Percentiles rank a stretch among this genome's conserved stretches.
phyloP scores from a whole-genome alignment of 2,797 vertebrate species.

The Lacerta viridis region DNA sequence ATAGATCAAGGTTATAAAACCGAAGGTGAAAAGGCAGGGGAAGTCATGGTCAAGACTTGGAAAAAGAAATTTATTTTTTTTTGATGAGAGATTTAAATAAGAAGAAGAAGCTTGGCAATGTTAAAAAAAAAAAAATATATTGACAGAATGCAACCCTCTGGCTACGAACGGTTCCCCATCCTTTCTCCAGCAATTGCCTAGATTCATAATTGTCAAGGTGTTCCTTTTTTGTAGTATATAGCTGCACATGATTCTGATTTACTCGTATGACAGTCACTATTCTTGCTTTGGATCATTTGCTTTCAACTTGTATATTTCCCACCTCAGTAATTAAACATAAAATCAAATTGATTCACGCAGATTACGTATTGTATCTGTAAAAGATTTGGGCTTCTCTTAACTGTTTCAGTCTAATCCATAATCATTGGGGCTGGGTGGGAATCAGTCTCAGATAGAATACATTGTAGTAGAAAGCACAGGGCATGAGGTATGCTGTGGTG shows the following conservation, averaged over 20 bases:
- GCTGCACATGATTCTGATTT: background rate
- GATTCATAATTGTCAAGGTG: background rate
- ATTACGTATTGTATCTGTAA: background rate
- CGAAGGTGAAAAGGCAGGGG: no score
- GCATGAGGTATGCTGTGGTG: slow-evolving; percentile 22
- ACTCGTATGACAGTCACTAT: background rate
- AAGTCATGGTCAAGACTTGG: no score
- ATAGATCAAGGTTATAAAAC: no score
- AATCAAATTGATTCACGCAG: background rate
- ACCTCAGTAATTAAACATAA: background rate
- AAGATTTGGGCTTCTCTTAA: background rate
- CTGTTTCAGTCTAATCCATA: background rate
- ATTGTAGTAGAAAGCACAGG: slow-evolving; percentile 32
- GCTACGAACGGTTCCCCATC: no score
- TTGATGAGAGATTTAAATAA: no score
- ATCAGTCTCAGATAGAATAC: background rate
- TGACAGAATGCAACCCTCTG: background rate
- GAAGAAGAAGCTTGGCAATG: no score
- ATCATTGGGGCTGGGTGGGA: background rate
- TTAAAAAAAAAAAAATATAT: no score
- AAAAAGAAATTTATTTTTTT: no score
- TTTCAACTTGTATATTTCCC: background rate
- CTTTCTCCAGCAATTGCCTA: background rate
- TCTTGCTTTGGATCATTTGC: no score
- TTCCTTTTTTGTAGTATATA: background rate